Base-by-base conservation (phyloP, 2,113 vertebrate genomes). In the Chaetodon trifascialis region DNA sequence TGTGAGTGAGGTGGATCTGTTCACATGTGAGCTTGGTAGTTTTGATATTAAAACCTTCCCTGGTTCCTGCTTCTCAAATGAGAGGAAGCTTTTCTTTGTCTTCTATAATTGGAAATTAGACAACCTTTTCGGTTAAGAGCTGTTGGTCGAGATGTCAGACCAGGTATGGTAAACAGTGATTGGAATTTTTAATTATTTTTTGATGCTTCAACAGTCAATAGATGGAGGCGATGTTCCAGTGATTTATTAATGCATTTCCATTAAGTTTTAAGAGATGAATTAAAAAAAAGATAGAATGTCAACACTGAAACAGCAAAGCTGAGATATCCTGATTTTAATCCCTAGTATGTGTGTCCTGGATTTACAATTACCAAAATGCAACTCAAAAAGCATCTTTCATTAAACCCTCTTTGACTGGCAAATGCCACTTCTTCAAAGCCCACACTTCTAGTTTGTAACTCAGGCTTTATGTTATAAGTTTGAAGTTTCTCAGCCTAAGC, bases 131-230 rank as follows among this genome's bases (percentile, higher is more conserved):
- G 2, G 38, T 60, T 75, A 73, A 59, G 25, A 87, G 76, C 49
- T 72, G 42, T 42, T 54, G 68, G 52, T 75, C 30, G 52, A 30
- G 21, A 64, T 36, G 52, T 68, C 38, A 68, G 7, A 38, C 63
- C 52, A 75, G 55, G 16, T 60, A 16, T 63, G 44, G 19, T 12
- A 58, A 49, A 51, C 23, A 6, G 23, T 75, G 63, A 85, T 16
- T 19, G 23, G 21, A 58, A 76, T 82, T 84, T 84, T 65, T 36
- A 88, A 81, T 83, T 68, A 80, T 52, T 69, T 72, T 70, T 69
- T 76, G 36, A 78, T 34, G 62, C 78, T 63, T 54, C 55, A 85
- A 89, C 56, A 44, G 25, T 44, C 46, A 19, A 58, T 54, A 40
- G 66, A 74, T 83, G 25, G 62, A 79, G 60, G 6, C 8, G 10